phyloP scores from a whole-genome alignment of 2,888 invertebrate species.

The Cepaea hortensis region DNA sequence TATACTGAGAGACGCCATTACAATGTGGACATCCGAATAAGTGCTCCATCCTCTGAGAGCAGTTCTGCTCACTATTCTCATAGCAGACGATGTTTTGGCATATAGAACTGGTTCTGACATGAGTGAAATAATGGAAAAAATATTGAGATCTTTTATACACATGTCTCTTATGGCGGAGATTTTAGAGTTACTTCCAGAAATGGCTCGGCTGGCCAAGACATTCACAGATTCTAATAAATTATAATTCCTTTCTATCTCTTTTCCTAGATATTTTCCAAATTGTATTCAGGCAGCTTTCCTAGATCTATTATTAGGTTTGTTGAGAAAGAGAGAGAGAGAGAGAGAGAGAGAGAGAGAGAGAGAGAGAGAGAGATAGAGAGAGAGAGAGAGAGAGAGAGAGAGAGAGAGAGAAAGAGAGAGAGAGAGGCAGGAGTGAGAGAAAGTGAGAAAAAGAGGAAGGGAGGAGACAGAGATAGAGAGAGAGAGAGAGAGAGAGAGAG shows the following conservation, averaged over 20 bases:
- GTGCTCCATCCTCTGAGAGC: no score
- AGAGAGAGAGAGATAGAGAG: background rate
- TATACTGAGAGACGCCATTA: no score
- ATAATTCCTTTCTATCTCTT: background rate
- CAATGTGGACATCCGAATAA: no score
- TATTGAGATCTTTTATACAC: background rate
- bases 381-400: background rate
- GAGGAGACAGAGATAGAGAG: background rate
- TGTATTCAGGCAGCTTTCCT: background rate
- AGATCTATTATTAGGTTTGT: background rate
- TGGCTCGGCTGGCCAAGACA: background rate
- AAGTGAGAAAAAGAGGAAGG: background rate
- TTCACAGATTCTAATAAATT: background rate
- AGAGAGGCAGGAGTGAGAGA: no score
- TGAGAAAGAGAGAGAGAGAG: background rate
- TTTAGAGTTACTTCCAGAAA: background rate
- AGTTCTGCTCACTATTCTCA: background rate
- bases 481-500: background rate
- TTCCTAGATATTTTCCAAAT: background rate
- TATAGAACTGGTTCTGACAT: background rate
- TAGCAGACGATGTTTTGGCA: background rate
- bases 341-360: background rate
- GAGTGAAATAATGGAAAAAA: background rate
- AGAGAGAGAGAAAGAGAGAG: no score
- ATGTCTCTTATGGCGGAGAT: background rate